These are phyloP conservation scores for Rotaria socialis DNA, from an alignment of 2,888 invertebrate genomes.

Conservation along the genomic window DNA sequence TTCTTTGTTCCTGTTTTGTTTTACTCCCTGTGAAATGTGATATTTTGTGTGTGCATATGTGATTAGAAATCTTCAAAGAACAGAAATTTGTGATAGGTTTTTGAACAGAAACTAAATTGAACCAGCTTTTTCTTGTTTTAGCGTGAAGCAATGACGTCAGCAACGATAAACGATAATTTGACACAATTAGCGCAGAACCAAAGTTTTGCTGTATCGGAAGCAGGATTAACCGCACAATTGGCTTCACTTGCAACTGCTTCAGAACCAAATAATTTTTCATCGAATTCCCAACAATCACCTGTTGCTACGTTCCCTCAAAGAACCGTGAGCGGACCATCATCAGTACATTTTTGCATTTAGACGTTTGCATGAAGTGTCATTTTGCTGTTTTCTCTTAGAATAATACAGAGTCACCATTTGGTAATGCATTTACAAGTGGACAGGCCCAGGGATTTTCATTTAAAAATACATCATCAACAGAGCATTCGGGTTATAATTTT, in stretches of 20 bases:
- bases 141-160: background rate
- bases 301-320: background rate
- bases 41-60: background rate
- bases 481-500: background rate
- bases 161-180: background rate
- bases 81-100: background rate
- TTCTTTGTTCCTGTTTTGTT: background rate
- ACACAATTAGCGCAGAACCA: background rate
- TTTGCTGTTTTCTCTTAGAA: background rate
- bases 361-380: background rate
- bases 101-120: background rate
- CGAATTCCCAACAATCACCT: background rate
- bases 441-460: background rate
- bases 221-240: background rate
- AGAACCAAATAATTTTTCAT: background rate
- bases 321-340: background rate
- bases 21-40: constrained; percentile 3
- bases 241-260: background rate
- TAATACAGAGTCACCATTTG: background rate
- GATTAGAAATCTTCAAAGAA: background rate
- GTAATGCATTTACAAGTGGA: background rate
- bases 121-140: background rate
- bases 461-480: background rate
- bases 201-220: background rate
- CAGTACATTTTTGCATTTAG: background rate